Evolutionary conservation across 2,888 invertebrate species (phyloP).

Genomic region (Rhopalosiphum nymphaeae): DNA sequence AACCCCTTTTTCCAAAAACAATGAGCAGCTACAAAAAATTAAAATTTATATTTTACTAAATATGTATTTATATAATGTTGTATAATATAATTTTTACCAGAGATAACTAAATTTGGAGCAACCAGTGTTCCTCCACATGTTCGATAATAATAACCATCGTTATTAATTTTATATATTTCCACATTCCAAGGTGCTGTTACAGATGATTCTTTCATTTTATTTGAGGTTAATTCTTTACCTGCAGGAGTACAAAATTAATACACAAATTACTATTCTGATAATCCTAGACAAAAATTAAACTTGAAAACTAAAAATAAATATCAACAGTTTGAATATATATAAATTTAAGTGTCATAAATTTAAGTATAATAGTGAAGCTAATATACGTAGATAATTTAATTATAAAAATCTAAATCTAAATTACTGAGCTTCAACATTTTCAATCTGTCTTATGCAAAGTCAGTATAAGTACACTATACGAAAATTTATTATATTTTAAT

Average conservation of each 20-base stretch:
- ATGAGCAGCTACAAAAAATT: conserved; percentile 60
- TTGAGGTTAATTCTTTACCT: conserved; percentile 67
- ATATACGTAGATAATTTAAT: not conserved
- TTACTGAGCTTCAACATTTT: not conserved
- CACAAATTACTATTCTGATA: not conserved
- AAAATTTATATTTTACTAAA: not conserved
- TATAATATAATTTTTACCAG: conserved; percentile 41
- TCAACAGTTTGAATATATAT: not conserved
- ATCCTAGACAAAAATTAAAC: not conserved
- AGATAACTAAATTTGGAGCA: conserved; percentile 54
- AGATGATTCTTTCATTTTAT: conserved; percentile 68
- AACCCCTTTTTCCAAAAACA: conserved; percentile 40
- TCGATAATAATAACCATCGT: conserved; percentile 33
- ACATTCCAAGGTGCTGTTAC: conserved; percentile 68
- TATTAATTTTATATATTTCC: conserved; percentile 55
- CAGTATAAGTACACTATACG: not conserved
- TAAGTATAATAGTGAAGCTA: too few species aligned
- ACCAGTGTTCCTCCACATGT: conserved; percentile 64
- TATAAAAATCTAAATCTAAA: not conserved
- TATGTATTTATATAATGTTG: not conserved
- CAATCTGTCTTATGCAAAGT: not conserved
- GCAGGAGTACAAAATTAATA: conserved; percentile 63
- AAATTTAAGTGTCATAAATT: not conserved
- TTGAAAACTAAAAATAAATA: not conserved
- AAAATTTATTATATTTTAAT: not conserved